A percentile compares a stretch with the other conserved stretches of the same genome.
These are phyloP conservation scores for Montipora efflorescens DNA, from an alignment of 64 coral and sea anemone genomes.

Conservation along the genomic window DNA sequence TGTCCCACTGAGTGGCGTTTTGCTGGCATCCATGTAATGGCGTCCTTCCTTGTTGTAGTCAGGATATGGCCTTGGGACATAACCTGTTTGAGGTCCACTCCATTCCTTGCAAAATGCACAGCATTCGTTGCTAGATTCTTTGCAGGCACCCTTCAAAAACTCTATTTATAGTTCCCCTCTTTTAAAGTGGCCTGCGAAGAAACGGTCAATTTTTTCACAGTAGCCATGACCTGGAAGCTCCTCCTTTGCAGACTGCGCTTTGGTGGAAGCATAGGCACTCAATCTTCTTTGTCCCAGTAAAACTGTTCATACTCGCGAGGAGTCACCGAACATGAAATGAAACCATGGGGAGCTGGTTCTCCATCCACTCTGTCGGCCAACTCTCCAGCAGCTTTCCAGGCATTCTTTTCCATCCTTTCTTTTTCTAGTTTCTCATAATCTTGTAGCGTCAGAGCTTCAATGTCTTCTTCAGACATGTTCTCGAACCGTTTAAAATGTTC, in stretches of 20 bases:
- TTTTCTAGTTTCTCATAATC: slow-evolving; percentile 17
- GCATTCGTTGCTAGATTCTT: neutral
- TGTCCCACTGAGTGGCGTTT: neutral
- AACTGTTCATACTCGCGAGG: too few species aligned
- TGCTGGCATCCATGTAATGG: slow-evolving; percentile 19
- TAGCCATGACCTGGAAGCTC: neutral
- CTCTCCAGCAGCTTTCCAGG: neutral
- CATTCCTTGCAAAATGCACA: slow-evolving; percentile 53
- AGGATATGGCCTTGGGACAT: slow-evolving; percentile 32
- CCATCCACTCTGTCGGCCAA: slow-evolving; percentile 16
- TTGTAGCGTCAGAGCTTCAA: slow-evolving; percentile 36
- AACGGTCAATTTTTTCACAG: slow-evolving; percentile 12
- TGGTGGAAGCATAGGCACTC: too few species aligned
- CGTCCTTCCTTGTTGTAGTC: slow-evolving; percentile 18
- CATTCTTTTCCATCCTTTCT: neutral
- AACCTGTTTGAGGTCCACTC: neutral
- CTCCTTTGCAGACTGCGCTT: too few species aligned
- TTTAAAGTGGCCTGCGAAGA: slow-evolving; percentile 5
- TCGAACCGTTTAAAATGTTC: slow-evolving; percentile 58
- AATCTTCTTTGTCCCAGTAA: too few species aligned
- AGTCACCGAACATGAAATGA: slow-evolving; percentile 28
- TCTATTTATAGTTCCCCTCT: slow-evolving; percentile 55
- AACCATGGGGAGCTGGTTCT: slow-evolving; percentile 48
- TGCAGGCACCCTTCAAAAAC: slow-evolving; percentile 18
- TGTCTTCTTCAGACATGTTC: slow-evolving; percentile 4